Evolutionary conservation across 2,888 invertebrate species (phyloP).

Genomic region (Clunio marinus): DNA sequence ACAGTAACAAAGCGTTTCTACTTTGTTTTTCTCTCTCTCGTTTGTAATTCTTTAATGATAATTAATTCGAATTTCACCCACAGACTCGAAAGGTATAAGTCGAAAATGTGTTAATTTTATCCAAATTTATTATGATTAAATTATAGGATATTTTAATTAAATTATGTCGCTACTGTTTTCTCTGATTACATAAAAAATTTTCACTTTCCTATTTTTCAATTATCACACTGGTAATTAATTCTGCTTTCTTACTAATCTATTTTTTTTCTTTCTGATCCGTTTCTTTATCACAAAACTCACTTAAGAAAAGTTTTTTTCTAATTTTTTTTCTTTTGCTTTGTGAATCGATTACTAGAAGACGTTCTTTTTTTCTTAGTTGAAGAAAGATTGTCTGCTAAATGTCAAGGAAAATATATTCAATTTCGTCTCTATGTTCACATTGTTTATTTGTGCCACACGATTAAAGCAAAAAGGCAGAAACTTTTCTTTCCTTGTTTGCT

Average conservation of each 20-base stretch:
- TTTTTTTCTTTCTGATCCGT: neutral
- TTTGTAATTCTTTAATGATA: slow-evolving; percentile 16
- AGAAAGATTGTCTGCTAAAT: slow-evolving; percentile 7
- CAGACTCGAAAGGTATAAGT: slow-evolving; percentile 24
- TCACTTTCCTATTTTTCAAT: slow-evolving; percentile 4
- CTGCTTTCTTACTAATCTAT: neutral
- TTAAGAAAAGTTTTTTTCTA: neutral
- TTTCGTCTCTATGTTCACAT: neutral
- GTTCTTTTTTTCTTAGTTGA: neutral
- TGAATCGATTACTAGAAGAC: neutral
- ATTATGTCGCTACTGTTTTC: slow-evolving; percentile 2
- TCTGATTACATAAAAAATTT: neutral
- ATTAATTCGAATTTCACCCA: slow-evolving; percentile 34
- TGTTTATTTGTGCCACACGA: slow-evolving; percentile 10
- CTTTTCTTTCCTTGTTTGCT: neutral
- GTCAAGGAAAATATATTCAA: slow-evolving; percentile 1
- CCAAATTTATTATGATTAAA: slow-evolving; percentile 38
- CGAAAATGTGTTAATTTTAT: slow-evolving; percentile 38
- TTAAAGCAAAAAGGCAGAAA: slow-evolving; percentile 3
- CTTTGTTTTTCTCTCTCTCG: neutral
- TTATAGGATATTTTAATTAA: slow-evolving; percentile 36
- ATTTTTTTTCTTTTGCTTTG: too few relatives aligned
- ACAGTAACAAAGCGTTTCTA: slow-evolving; percentile 4
- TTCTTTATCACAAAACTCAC: slow-evolving; percentile 7
- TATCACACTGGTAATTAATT: slow-evolving; percentile 33